Conservation (phyloP, 2,113 vertebrate genomes). For the Vidua macroura region DNA sequence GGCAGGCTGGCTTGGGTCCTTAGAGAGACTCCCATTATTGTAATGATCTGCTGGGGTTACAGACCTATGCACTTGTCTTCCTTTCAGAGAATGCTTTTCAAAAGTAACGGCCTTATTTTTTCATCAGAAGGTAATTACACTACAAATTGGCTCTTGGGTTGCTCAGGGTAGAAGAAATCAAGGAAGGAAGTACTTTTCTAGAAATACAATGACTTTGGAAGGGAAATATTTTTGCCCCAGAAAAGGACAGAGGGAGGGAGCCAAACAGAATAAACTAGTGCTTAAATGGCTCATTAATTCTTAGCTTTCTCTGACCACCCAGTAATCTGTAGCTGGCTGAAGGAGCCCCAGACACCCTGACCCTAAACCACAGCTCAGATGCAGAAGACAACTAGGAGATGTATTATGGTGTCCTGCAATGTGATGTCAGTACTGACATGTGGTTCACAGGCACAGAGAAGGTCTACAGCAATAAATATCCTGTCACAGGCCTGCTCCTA, state of each 20-base stretch:
- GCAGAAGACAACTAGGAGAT: conserved; percentile 39
- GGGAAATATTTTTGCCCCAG: not conserved
- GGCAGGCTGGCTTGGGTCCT: not conserved
- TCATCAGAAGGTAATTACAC: not conserved
- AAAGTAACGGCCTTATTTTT: not conserved
- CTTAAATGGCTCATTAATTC: not conserved
- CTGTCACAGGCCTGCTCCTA: conserved; percentile 65
- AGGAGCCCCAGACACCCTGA: conserved; percentile 65
- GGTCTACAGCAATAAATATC: conserved; percentile 70
- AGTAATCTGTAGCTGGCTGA: conserved; percentile 67
- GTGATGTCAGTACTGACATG: conserved; percentile 56
- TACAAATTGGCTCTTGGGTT: not conserved
- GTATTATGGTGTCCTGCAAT: conserved; percentile 69
- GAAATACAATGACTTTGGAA: not conserved
- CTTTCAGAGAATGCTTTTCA: not conserved
- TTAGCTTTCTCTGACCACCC: conserved; percentile 61
- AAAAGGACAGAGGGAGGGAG: not conserved
- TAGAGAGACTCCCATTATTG: not conserved
- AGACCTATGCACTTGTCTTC: not conserved
- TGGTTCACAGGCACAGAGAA: conserved; percentile 63
- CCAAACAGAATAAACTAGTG: not conserved
- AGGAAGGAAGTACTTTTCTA: not conserved
- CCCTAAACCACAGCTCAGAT: conserved; percentile 70
- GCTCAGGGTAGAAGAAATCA: not conserved
- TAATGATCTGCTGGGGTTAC: not conserved